Base-by-base conservation (phyloP, 2,888 invertebrate genomes). In the Pandemis heparana region DNA sequence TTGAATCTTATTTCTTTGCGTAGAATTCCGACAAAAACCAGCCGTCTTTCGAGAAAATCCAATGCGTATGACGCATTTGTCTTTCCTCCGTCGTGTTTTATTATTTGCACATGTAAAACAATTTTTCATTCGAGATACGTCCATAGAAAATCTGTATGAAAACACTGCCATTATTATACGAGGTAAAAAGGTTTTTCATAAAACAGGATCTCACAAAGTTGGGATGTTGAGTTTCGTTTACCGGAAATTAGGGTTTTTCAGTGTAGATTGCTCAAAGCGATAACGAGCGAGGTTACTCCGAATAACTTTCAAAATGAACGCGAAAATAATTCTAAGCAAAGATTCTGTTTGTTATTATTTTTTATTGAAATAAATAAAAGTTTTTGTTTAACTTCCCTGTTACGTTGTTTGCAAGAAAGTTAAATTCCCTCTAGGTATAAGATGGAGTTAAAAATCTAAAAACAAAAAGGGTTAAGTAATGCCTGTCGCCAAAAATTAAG, bases 201-300 rank as follows among this genome's bases (percentile, higher is more conserved):
- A 79, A 80, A 64, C 69, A 62, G 61, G 63, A 70, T 68, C 74
- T 76, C 71, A 10, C 64, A 56, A 64, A 68, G 74, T 68, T 65
- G 77, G 74, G 64, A 63, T 67, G 78, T 77, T 76, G 77, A 80
- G 77, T 80, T 80, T 78, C 80, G 82, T 80, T 77, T 79, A 79
- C 81, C 84, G 86, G 86, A 86, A 87, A 87, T 87, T 85, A 86
- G 83, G 85, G 79, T 79, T 79, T 81, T 81, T 80, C 77, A 77
- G 79, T 77, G 81, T 77, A 85, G 85, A 87, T 86, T 84, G 84
- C 82, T 83, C 84, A 85, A 83, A 83, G 86, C 80, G 87, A 89
- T 89, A 89, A 84, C 85, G 81, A 81, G 81, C 77, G 75, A 41
- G 64, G 69, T 10, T 70, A 53, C 70, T 70, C 32, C 39, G 48